Conservation (phyloP, 23 tunicate genomes). For the Oikopleura dioica region DNA sequence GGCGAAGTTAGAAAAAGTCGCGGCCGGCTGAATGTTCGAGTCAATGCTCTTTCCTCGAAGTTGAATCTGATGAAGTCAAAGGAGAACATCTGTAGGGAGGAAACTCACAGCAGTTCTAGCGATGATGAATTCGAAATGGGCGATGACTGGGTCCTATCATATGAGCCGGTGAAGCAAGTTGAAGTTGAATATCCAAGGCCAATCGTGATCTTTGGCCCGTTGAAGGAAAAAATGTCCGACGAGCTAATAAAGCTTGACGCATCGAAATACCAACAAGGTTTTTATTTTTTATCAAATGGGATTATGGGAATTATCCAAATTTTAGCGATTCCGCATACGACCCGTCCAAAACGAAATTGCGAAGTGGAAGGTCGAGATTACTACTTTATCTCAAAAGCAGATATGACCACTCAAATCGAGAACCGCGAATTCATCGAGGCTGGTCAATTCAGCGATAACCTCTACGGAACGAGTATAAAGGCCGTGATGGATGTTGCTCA, state of each 20-base stretch:
- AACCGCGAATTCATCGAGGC: conserved; percentile 79
- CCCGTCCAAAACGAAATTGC: conserved; percentile 34
- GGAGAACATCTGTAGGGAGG: not conserved
- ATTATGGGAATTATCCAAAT: no score
- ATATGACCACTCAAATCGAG: conserved; percentile 74
- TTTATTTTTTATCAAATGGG: no score
- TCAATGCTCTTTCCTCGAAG: no score
- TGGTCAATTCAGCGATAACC: conserved; percentile 86
- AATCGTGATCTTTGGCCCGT: conserved; percentile 77
- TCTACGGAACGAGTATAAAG: conserved; percentile 83
- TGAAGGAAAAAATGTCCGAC: conserved; percentile 79
- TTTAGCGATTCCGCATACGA: conserved; percentile 46
- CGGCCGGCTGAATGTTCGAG: not conserved
- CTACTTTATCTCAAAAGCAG: conserved; percentile 62
- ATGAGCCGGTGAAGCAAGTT: conserved; percentile 4
- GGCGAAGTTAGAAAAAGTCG: not conserved
- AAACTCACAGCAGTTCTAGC: not conserved
- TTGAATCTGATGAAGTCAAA: not conserved
- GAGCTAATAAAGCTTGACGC: conserved; percentile 20
- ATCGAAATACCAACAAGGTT: not conserved
- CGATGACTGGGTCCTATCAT: conserved; percentile 1
- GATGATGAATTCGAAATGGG: not conserved
- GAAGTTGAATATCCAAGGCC: conserved; percentile 65
- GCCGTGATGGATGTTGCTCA: conserved; percentile 83
- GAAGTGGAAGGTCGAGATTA: conserved; percentile 88